Evolutionary conservation across 2,888 invertebrate genomes (phyloP), one percentile per base, ranked within the genome.

Genomic region (Conus canariensis): DNA sequence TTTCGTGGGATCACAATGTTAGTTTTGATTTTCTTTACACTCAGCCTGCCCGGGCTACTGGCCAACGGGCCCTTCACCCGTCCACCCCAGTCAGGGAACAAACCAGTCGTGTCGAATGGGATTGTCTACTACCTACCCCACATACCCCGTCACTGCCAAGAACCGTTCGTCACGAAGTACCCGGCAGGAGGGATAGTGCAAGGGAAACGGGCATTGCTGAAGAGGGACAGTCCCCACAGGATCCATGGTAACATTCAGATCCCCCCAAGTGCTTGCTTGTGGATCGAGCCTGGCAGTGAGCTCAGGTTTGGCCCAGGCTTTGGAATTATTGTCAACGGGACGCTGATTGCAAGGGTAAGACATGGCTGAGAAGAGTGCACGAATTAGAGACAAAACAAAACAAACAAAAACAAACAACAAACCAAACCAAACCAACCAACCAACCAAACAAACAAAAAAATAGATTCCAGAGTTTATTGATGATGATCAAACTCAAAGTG

Each of bases 311-410:
- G 98, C 9, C 98, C 99, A 5, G 98, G 98, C 97, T 97, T 98
- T 94, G 99, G 99, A 92, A 98, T 99, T 95, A 99, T 98, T 60
- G 98, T 99, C 85, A 97, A 98, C 95, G 99, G 99, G 94, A 97
- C 98, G 93, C 97, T 99, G 64, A 97, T 97, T 91, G 99, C 99
- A 90, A 97, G 98, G 97, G 99, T 99, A 97, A 98, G 95, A 45
- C 45, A 45, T 45, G 45, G 45, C 45, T 45, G 2, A 45, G 45
- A 45, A 45, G 45, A 45, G 97, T 74, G 45, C 45, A 45, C 45
- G 45, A 45, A 45, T 45, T 45, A 45, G 45, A 45, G 45, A 45
- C 45, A 45, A 45, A 45, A 45, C 45, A 45, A 45, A 30, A 30
- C 0, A 0, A 30, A n/a, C n/a, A n/a, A n/a, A n/a, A n/a, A n/a